phyloP scores from a whole-genome alignment of 2,797 vertebrate genomes.

The Pempheris klunzingeri region DNA sequence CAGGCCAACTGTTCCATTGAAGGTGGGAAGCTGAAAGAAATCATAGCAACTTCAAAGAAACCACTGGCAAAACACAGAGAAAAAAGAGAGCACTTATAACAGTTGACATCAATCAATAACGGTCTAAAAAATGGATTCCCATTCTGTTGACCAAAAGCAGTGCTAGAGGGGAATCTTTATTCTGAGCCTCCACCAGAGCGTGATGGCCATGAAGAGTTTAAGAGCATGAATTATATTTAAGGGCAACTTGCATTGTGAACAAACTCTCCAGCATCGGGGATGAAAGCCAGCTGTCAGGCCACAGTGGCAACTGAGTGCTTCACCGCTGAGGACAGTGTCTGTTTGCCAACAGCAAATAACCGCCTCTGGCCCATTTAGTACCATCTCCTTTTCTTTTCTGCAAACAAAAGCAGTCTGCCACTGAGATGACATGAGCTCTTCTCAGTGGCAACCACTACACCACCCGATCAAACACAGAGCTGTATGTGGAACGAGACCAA shows the following conservation, averaged over 20 bases:
- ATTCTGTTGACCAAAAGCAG: constrained; percentile 51
- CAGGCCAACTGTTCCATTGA: constrained; percentile 67
- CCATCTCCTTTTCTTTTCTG: constrained; percentile 70
- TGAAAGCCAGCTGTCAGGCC: constrained; percentile 75
- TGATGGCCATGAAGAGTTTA: constrained; percentile 34
- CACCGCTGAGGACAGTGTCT: constrained; percentile 70
- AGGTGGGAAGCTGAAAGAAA: constrained; percentile 60
- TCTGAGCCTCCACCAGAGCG: constrained; percentile 33
- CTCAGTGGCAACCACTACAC: constrained; percentile 55
- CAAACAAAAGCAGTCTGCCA: constrained; percentile 80
- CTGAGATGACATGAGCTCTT: constrained; percentile 71
- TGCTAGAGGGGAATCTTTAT: constrained; percentile 54
- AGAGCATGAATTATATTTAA: constrained; percentile 67
- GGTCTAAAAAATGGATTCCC: constrained; percentile 57
- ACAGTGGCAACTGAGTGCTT: constrained; percentile 56
- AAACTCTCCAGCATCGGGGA: constrained; percentile 54
- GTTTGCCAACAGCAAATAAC: constrained; percentile 86
- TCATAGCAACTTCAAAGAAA: constrained; percentile 70
- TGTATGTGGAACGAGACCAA: constrained; percentile 73
- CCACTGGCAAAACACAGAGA: constrained; percentile 55
- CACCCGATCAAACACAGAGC: constrained; percentile 75
- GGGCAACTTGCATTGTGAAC: constrained; percentile 62
- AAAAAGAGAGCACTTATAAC: constrained; percentile 59
- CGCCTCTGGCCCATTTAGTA: constrained; percentile 76
- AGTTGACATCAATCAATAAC: constrained; percentile 77